These are phyloP conservation scores for Stomatorhinus ivindoensis DNA, from an alignment of 2,113 vertebrate species.

Conservation along the genomic window DNA sequence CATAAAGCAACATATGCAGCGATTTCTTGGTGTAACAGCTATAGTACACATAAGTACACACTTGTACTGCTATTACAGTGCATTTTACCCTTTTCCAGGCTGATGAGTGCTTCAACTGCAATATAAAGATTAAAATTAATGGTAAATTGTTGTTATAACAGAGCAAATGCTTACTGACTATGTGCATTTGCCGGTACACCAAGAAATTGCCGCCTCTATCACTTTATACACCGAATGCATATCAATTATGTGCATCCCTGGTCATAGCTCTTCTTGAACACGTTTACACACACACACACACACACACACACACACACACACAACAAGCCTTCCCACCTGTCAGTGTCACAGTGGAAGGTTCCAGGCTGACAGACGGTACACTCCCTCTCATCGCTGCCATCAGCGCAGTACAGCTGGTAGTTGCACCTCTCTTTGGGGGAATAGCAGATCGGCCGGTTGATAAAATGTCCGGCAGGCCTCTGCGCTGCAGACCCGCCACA, in stretches of 20 bases:
- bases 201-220: neutral
- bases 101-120: neutral
- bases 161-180: neutral
- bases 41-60: neutral
- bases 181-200: neutral
- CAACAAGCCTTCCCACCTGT: conserved; percentile 52
- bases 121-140: neutral
- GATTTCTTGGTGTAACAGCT: neutral
- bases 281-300: neutral
- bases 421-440: conserved; percentile 71
- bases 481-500: conserved; percentile 51
- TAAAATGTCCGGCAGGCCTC: conserved; percentile 30
- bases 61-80: no score
- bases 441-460: conserved; percentile 61
- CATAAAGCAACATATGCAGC: no score
- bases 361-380: conserved; percentile 76
- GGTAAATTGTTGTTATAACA: neutral
- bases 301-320: neutral
- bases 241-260: neutral
- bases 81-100: neutral
- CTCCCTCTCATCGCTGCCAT: conserved; percentile 73
- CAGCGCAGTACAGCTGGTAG: conserved; percentile 78
- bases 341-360: conserved; percentile 76
- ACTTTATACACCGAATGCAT: neutral
- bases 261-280: neutral